Evolutionary conservation across 1,140 invertebrate species (phyloP), one percentile per base, ranked within the genome.

Genomic region (Drosophila ambigua): DNA sequence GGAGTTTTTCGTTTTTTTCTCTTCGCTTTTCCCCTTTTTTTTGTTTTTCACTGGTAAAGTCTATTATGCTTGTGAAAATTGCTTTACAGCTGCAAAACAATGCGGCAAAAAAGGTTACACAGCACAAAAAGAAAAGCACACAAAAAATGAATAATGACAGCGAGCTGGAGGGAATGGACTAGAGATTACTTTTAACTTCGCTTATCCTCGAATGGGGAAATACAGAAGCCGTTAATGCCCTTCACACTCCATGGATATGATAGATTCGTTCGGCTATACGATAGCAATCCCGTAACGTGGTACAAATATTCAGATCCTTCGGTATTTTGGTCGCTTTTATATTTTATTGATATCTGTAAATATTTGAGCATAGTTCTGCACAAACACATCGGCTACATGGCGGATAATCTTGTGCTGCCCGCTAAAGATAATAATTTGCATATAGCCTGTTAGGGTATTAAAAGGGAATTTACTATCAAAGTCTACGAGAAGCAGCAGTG

Each of bases 61-160:
- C 82, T 87, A 85, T 85, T 85, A 85, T 85, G 75, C 78, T 82
- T 78, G 77, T 75, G 78, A 85, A 85, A 85, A 85, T 85, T 85
- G 82, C 82, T 85, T 87, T 85, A 87, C 82, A 81, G 81, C 66
- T 74, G 80, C 73, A 73, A 85, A 85, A 85, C 82, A 85, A 85
- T 78, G 83, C 83, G 82, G 69, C 66, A 78, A 85, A 84, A 76
- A 76, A 57, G 82, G 78, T 87, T 87, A 85, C 82, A 87, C 78
- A 82, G 82, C 78, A 82, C 77, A 85, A 85, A 74, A 85, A 87
- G 74, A 82, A 82, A 74, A 66, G 68, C 63, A 72, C 69, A 85
- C 65, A 78, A 81, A 87, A 61, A 82, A 87, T 85, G 82, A 85
- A 85, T 85, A 87, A 88, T 85, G 82, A 87, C 82, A 82, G 74